Evolutionary conservation across 2,113 vertebrate genomes (phyloP).

Genomic region (Arizona elegans): DNA sequence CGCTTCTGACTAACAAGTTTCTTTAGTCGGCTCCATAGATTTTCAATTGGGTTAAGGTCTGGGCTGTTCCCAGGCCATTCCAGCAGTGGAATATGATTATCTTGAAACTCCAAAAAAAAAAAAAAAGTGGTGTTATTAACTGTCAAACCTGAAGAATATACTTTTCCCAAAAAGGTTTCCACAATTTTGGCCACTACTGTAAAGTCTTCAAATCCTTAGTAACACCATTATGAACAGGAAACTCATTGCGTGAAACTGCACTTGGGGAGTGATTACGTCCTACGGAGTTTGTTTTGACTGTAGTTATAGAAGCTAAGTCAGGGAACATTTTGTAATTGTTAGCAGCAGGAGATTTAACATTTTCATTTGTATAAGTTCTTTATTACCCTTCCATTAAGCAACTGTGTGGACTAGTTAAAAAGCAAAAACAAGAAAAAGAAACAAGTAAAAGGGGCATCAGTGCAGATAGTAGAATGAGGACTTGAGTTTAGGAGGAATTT

Average conservation of each 20-base stretch:
- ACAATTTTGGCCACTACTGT: too few relatives aligned
- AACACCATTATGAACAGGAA: constrained; percentile 19
- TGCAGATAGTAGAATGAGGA: constrained; percentile 16
- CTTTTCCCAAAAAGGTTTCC: too few relatives aligned
- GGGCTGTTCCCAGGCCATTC: too few relatives aligned
- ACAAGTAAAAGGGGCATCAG: background rate
- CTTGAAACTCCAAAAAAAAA: too few relatives aligned
- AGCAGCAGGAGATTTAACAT: constrained; percentile 50
- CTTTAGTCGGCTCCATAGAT: too few relatives aligned
- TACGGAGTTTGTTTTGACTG: constrained; percentile 47
- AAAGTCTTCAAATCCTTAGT: background rate
- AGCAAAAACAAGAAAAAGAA: background rate
- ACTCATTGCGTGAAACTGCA: background rate
- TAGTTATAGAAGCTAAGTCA: constrained; percentile 9
- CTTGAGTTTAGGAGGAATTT: background rate
- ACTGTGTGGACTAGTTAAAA: constrained; percentile 22
- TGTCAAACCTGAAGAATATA: too few relatives aligned
- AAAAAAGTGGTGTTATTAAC: too few relatives aligned
- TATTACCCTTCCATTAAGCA: constrained; percentile 10
- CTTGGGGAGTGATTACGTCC: constrained; percentile 38
- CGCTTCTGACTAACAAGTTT: too few relatives aligned
- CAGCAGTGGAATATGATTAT: too few relatives aligned
- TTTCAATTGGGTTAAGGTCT: too few relatives aligned
- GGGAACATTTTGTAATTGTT: constrained; percentile 38
- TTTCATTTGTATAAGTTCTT: constrained; percentile 41